Evolutionary conservation across 2,888 invertebrate species (phyloP).

Genomic region (Tipula vernalis): DNA sequence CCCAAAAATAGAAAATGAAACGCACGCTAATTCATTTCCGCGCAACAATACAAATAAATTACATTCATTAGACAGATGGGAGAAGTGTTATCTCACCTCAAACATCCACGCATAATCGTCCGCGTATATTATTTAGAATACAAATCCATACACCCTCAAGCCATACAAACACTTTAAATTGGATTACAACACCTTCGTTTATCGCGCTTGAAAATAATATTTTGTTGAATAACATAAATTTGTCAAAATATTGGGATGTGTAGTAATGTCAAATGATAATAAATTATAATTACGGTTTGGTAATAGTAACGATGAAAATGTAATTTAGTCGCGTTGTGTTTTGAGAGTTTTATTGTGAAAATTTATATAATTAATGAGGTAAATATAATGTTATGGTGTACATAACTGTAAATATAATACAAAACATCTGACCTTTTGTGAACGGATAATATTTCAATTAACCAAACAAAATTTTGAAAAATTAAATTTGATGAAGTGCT

Average conservation of each 20-base stretch:
- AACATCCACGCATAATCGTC: not conserved
- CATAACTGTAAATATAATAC: not conserved
- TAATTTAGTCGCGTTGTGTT: not conserved
- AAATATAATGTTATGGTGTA: not conserved
- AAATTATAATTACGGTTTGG: not conserved
- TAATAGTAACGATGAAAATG: not conserved
- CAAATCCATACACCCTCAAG: not conserved
- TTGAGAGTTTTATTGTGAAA: not conserved
- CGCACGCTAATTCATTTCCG: not conserved
- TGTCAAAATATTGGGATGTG: not conserved
- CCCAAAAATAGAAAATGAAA: not conserved
- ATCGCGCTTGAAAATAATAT: not conserved
- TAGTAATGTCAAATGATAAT: not conserved
- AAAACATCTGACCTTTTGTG: not conserved
- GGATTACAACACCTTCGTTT: not conserved
- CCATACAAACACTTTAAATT: not conserved
- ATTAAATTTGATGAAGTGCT: not conserved
- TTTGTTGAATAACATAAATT: not conserved
- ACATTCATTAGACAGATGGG: not conserved
- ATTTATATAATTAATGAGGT: not conserved
- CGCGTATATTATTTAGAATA: not conserved
- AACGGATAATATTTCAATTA: not conserved
- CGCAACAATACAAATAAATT: not conserved
- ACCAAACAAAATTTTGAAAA: not conserved
- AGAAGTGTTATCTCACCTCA: not conserved